Evolutionary conservation across 2,797 vertebrate species (phyloP).

Genomic region (Buphagus erythrorhynchus): DNA sequence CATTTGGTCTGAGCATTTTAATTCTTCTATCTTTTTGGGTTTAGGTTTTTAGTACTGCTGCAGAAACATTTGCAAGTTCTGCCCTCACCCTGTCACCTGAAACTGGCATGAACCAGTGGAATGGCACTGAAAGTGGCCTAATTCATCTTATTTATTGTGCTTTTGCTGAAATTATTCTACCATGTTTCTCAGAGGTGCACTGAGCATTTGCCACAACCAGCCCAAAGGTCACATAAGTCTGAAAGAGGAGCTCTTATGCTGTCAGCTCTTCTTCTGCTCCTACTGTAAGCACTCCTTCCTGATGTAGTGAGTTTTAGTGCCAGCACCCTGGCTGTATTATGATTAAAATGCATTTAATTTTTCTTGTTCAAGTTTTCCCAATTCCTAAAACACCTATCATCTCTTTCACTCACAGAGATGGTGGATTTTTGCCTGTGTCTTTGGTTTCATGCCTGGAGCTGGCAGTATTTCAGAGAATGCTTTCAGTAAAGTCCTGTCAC

Average conservation of each 20-base stretch:
- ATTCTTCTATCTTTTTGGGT: neutral
- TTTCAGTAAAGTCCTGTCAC: neutral
- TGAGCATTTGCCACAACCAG: neutral
- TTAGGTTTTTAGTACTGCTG: neutral
- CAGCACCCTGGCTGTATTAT: neutral
- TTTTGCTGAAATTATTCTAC: neutral
- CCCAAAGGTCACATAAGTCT: neutral
- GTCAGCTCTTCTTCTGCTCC: neutral
- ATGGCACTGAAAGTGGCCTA: neutral
- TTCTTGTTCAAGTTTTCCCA: neutral
- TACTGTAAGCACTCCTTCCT: neutral
- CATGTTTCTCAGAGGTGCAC: neutral
- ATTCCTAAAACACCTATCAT: neutral
- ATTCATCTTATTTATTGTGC: neutral
- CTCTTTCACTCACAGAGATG: neutral
- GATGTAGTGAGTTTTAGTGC: neutral
- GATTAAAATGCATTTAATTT: neutral
- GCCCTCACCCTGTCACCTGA: neutral
- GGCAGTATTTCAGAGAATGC: neutral
- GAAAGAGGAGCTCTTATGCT: neutral
- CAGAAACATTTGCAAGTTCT: neutral
- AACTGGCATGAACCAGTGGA: neutral
- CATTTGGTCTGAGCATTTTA: neutral
- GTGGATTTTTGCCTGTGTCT: neutral
- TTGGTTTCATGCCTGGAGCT: neutral